Percentiles rank a stretch among this genome's conserved stretches.
Evolutionary conservation across 1,140 invertebrate genomes (phyloP).

Genomic region (Brachionus asplanchnoidis): DNA sequence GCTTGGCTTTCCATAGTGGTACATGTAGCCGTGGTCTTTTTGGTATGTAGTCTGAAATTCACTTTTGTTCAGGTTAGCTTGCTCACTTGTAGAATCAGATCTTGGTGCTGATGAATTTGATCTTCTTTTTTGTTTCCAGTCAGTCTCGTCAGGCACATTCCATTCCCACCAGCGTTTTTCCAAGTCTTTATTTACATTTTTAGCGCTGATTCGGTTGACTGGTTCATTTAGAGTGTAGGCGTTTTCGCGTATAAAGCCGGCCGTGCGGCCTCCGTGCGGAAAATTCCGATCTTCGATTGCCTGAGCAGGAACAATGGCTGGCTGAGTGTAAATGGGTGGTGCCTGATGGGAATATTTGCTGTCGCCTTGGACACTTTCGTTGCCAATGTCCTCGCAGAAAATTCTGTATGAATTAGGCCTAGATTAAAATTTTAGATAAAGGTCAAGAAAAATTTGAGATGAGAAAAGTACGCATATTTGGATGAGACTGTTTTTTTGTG

Average conservation of each 20-base stretch:
- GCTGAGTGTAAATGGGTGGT: constrained; percentile 28
- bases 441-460: neutral
- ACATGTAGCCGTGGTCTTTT: constrained; percentile 34
- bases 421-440: neutral
- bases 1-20: neutral
- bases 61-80: neutral
- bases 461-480: neutral
- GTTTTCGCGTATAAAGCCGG: constrained; percentile 25
- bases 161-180: constrained; percentile 42
- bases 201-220: neutral
- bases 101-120: neutral
- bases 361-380: neutral
- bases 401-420: constrained; percentile 32
- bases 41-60: constrained; percentile 37
- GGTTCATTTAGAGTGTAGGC: constrained; percentile 30
- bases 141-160: neutral
- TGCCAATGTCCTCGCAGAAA: constrained; percentile 28
- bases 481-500: constrained; percentile 2
- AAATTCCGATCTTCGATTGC: neutral
- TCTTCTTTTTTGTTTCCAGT: neutral
- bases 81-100: neutral
- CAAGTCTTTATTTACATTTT: constrained; percentile 22
- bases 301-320: constrained; percentile 23
- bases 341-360: neutral
- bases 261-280: constrained; percentile 18